These are phyloP conservation scores for Andrena marginata DNA, from an alignment of 2,888 invertebrate species.

Conservation along the genomic window DNA sequence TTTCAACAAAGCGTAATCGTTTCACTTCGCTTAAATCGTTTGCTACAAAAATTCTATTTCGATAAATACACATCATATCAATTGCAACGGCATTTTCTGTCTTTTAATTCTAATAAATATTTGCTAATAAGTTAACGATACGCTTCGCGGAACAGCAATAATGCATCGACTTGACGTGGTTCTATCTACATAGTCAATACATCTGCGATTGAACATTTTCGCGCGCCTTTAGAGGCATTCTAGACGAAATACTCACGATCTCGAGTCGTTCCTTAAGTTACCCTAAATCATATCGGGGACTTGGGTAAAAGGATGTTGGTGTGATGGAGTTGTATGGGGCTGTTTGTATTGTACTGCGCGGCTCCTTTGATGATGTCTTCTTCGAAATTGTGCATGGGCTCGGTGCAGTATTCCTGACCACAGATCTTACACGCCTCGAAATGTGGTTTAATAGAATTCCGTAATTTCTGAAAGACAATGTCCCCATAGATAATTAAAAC, in stretches of 20 bases:
- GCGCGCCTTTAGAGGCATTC: background rate
- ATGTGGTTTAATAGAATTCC: conserved; percentile 90
- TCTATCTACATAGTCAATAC: background rate
- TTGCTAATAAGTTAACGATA: background rate
- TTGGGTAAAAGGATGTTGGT: conserved; percentile 58
- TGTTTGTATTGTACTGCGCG: conserved; percentile 85
- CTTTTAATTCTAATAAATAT: background rate
- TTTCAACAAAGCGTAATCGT: no score
- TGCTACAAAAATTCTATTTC: no score
- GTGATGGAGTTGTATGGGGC: conserved; percentile 76
- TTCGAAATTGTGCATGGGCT: conserved; percentile 85
- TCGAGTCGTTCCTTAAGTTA: background rate
- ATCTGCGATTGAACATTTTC: background rate
- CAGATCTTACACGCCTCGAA: conserved; percentile 91
- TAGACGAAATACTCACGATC: background rate
- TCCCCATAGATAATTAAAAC: background rate
- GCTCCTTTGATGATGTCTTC: conserved; percentile 86
- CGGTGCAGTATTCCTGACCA: conserved; percentile 90
- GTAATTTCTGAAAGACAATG: conserved; percentile 88
- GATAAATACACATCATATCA: no score
- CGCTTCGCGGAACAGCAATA: background rate
- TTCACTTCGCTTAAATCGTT: no score
- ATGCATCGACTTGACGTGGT: background rate
- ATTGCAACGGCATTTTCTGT: no score
- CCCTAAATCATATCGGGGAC: conserved; percentile 56